Evolutionary conservation across 92 coral and sea anemone genomes (phyloP).

Genomic region (Phymanthus crucifer): DNA sequence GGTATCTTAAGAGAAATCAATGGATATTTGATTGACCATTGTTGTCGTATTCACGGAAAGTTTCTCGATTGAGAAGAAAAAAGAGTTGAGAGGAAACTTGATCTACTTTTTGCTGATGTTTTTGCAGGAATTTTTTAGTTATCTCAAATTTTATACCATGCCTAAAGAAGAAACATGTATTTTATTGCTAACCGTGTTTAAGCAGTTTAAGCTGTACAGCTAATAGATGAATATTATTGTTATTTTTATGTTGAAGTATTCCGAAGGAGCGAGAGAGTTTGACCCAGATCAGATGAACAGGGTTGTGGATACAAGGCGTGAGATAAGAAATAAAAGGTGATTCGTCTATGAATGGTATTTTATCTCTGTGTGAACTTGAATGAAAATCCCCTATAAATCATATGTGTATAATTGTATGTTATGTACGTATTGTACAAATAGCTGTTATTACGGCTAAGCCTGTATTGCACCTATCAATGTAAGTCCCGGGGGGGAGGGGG

Average conservation of each 20-base stretch:
- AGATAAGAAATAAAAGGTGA: conserved; percentile 59
- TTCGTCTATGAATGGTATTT: neutral
- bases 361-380: neutral
- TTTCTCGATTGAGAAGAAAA: too few species aligned
- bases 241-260: conserved; percentile 36
- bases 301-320: conserved; percentile 65
- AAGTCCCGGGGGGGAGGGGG: too few species aligned
- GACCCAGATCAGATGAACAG: conserved; percentile 71
- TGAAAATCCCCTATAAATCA: neutral
- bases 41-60: too few species aligned
- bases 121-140: too few species aligned
- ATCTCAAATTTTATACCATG: too few species aligned
- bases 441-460: too few species aligned
- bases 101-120: too few species aligned
- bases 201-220: too few species aligned
- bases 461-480: too few species aligned
- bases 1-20: neutral
- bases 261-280: conserved; percentile 62
- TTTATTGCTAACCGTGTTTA: neutral
- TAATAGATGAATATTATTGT: neutral
- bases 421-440: neutral
- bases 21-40: neutral
- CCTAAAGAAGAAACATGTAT: too few species aligned
- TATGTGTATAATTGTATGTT: neutral
- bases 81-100: too few species aligned